A percentile compares a stretch with the other conserved stretches of the same genome.
phyloP scores from a whole-genome alignment of 2,888 invertebrate species.

The Drosophila borborema region DNA sequence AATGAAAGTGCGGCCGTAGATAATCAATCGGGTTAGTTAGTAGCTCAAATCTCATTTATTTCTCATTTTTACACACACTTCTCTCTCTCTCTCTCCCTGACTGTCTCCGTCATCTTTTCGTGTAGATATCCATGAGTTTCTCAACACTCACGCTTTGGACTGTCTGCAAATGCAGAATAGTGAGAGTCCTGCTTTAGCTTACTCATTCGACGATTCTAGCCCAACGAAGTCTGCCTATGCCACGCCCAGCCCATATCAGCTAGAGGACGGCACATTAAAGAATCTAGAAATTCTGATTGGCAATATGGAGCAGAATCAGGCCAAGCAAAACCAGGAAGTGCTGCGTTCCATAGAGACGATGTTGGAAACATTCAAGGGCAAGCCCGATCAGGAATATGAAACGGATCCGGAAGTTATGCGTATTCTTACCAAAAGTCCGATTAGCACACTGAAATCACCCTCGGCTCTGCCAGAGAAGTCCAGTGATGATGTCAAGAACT shows the following conservation, averaged over 20 bases:
- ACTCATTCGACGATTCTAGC: conserved; percentile 67
- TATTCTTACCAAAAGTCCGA: conserved; percentile 84
- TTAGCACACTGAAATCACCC: conserved; percentile 63
- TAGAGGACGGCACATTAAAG: conserved; percentile 81
- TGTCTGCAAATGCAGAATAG: conserved; percentile 70
- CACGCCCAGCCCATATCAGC: conserved; percentile 64
- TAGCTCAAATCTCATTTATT: conserved; percentile 33
- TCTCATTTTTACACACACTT: conserved; percentile 16
- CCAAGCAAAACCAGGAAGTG: conserved; percentile 82
- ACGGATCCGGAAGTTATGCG: conserved; percentile 81
- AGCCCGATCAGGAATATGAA: conserved; percentile 71
- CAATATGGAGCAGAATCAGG: conserved; percentile 85
- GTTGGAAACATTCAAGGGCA: conserved; percentile 78
- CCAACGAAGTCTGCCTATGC: conserved; percentile 71
- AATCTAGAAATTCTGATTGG: conserved; percentile 85
- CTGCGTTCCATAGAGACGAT: conserved; percentile 83
- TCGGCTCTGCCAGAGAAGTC: conserved; percentile 46
- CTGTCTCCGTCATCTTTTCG: conserved; percentile 46
- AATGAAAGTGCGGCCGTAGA: conserved; percentile 87
- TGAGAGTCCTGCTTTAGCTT: conserved; percentile 50
- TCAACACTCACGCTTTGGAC: conserved; percentile 83
- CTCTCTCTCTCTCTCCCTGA: conserved; percentile 9
- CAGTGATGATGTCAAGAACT: conserved; percentile 82
- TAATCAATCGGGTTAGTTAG: conserved; percentile 72
- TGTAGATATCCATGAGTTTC: conserved; percentile 84